Percentiles rank a stretch among this genome's conserved stretches.
Evolutionary conservation across 1,140 invertebrate genomes (phyloP).

Genomic region (Globodera rostochiensis): DNA sequence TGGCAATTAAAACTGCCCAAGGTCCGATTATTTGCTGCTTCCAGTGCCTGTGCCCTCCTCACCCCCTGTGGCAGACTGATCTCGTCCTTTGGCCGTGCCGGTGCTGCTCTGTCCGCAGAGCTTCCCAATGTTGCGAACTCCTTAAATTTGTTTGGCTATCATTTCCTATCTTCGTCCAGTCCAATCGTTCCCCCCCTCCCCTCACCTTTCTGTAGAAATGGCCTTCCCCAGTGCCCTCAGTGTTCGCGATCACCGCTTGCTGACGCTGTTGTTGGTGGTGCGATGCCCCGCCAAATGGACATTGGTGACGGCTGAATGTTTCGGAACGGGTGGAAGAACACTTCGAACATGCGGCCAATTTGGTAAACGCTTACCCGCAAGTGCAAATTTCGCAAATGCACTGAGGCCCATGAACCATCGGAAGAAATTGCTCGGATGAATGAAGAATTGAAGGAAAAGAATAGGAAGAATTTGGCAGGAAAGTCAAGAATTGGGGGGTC

Average conservation of each 20-base stretch:
- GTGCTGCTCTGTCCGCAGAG: constrained; percentile 11
- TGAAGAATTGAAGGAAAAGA: neutral
- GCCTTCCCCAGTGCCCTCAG: neutral
- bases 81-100: constrained; percentile 15
- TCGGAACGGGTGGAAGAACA: too few species aligned
- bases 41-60: neutral
- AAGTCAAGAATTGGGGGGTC: too few species aligned
- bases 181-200: neutral
- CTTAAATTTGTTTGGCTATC: neutral
- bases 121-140: constrained; percentile 26
- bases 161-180: neutral
- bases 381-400: constrained; percentile 39
- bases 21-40: neutral
- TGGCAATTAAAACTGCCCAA: too few species aligned
- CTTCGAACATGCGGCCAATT: neutral
- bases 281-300: neutral
- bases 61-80: constrained; percentile 10
- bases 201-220: constrained; percentile 22
- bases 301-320: constrained; percentile 19
- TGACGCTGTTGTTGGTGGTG: neutral
- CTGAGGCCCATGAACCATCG: constrained; percentile 31
- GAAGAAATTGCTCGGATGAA: neutral
- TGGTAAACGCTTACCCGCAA: constrained; percentile 21
- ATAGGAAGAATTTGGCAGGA: neutral
- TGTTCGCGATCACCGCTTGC: neutral